Conservation (phyloP, 2,113 vertebrate genomes). For the Ranitomeya imitator region DNA sequence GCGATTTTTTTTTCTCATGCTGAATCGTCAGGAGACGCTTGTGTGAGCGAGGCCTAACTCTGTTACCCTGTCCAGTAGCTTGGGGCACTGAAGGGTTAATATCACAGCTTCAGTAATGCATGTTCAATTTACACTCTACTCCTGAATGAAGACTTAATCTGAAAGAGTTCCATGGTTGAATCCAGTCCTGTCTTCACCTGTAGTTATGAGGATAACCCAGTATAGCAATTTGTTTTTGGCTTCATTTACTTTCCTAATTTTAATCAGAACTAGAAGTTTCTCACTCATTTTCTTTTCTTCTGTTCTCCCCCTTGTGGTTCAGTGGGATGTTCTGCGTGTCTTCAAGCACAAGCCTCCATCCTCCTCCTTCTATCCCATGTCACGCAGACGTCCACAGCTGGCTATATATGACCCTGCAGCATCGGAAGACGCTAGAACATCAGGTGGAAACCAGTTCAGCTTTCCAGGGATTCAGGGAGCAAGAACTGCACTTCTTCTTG, state of each 20-base stretch:
- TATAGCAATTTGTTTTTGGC: not conserved
- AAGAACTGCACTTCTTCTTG: not conserved
- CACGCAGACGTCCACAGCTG: slow-evolving; percentile 73
- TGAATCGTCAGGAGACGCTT: no score
- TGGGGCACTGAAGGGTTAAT: not conserved
- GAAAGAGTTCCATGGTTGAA: not conserved
- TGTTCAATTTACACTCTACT: not conserved
- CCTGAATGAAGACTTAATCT: not conserved
- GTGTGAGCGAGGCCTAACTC: not conserved
- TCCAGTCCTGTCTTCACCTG: not conserved
- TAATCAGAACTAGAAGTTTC: not conserved
- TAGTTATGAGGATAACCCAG: not conserved
- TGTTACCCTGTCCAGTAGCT: not conserved
- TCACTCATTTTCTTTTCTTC: not conserved
- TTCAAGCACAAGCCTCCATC: slow-evolving; percentile 64
- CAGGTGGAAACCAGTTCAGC: slow-evolving; percentile 42
- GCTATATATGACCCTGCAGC: slow-evolving; percentile 76
- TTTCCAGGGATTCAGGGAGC: not conserved
- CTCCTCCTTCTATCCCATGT: slow-evolving; percentile 74
- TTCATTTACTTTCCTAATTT: slow-evolving; percentile 21
- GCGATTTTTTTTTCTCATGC: no score
- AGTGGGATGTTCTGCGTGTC: slow-evolving; percentile 72
- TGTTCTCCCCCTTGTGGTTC: slow-evolving; percentile 61
- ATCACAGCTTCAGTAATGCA: not conserved
- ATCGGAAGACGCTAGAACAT: slow-evolving; percentile 70